Percentiles rank a stretch among this genome's conserved stretches.
These are phyloP conservation scores for Oreochromis grahami DNA, from an alignment of 2,797 vertebrate genomes.

Conservation along the genomic window DNA sequence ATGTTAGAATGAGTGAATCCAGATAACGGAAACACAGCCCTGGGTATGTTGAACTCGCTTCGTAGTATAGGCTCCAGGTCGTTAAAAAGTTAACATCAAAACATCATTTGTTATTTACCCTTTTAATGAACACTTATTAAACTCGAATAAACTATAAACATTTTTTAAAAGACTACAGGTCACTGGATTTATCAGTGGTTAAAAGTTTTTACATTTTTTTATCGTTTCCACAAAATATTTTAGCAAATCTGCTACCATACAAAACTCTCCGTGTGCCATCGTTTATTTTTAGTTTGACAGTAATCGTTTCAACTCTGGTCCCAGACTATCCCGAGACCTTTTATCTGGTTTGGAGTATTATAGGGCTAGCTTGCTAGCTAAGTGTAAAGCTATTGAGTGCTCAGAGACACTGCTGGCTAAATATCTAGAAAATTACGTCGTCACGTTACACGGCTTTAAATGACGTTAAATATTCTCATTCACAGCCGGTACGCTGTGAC, in stretches of 20 bases:
- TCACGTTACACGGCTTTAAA: not conserved
- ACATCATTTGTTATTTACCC: not conserved
- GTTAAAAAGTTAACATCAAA: not conserved
- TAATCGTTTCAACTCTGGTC: not conserved
- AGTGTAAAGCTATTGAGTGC: not conserved
- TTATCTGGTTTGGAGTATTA: not conserved
- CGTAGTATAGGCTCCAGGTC: not conserved
- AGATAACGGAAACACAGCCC: not conserved
- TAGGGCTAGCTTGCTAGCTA: not conserved
- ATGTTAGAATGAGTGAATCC: not conserved
- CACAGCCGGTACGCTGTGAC: accelerated
- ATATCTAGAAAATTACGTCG: not conserved
- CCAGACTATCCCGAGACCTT: not conserved
- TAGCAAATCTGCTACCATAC: not conserved
- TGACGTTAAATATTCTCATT: not conserved
- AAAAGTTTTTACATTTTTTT: not conserved
- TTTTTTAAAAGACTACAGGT: not conserved
- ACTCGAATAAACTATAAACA: not conserved
- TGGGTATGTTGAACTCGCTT: not conserved
- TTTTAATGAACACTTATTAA: not conserved
- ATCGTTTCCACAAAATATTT: not conserved
- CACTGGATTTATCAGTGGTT: not conserved
- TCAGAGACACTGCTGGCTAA: not conserved
- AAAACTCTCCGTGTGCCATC: not conserved
- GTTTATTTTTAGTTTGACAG: not conserved